phyloP scores from a whole-genome alignment of 1,140 invertebrate species.

The Drosophila sucinea region DNA sequence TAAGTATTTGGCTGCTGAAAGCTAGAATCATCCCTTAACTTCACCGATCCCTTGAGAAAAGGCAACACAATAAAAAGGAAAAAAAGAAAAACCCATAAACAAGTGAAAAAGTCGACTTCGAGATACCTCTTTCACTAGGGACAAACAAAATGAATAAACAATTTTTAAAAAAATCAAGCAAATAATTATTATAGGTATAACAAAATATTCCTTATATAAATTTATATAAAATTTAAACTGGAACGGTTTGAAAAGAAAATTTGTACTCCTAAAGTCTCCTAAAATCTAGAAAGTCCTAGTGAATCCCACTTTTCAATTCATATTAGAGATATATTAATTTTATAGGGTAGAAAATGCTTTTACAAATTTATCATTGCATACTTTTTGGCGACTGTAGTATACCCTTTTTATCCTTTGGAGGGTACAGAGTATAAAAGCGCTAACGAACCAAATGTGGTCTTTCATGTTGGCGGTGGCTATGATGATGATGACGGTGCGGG shows the following conservation, averaged over 20 bases:
- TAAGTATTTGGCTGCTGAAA: neutral
- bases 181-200: too few relatives aligned
- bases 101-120: neutral
- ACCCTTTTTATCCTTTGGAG: neutral
- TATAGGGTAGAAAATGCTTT: neutral
- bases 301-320: too few relatives aligned
- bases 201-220: too few relatives aligned
- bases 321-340: neutral
- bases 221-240: too few relatives aligned
- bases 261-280: too few relatives aligned
- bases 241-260: too few relatives aligned
- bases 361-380: neutral
- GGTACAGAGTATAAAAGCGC: slow-evolving; percentile 55
- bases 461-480: slow-evolving; percentile 17
- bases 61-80: slow-evolving; percentile 20
- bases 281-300: too few relatives aligned
- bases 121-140: neutral
- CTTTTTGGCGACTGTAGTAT: slow-evolving; percentile 1
- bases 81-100: neutral
- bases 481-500: neutral
- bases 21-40: slow-evolving; percentile 9
- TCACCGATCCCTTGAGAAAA: slow-evolving; percentile 9
- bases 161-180: too few relatives aligned
- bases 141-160: too few relatives aligned
- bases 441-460: slow-evolving; percentile 74